Percentiles rank a stretch among this genome's conserved stretches.
Evolutionary conservation across 2,113 vertebrate genomes (phyloP).

Genomic region (Ibidorhyncha struthersii): DNA sequence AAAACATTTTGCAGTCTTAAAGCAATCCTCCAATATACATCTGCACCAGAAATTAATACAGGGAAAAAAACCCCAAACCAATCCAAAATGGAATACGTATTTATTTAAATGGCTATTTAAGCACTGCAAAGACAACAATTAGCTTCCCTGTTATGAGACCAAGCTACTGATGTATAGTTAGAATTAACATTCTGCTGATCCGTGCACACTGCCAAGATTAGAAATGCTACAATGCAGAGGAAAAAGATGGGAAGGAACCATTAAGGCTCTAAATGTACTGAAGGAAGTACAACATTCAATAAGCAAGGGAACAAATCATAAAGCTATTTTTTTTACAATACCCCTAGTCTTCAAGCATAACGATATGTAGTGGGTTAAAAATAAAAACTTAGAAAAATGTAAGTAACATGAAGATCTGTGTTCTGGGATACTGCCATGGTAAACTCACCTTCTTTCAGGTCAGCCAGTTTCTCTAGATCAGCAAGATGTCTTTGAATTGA

Average conservation of each 20-base stretch:
- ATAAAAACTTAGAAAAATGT: background rate
- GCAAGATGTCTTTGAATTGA: slow-evolving; percentile 90
- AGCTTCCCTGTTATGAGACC: background rate
- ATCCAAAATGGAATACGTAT: background rate
- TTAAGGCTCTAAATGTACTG: background rate
- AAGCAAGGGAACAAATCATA: background rate
- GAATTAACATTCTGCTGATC: background rate
- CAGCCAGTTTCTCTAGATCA: slow-evolving; percentile 86
- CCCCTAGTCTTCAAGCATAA: background rate
- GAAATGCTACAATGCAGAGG: background rate
- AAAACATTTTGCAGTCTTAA: background rate
- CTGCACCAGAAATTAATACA: background rate
- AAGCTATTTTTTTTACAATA: background rate
- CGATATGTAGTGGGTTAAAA: background rate
- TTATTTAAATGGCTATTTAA: background rate
- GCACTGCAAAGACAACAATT: background rate
- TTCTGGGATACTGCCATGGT: slow-evolving; percentile 17
- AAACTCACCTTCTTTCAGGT: slow-evolving; percentile 80
- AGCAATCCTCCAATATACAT: background rate
- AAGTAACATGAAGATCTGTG: slow-evolving; percentile 47
- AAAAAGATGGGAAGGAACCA: background rate
- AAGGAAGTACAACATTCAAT: background rate
- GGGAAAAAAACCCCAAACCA: background rate
- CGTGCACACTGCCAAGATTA: background rate
- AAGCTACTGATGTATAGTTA: background rate